Evolutionary conservation across 64 coral and sea anemone species (phyloP).

Genomic region (Acropora tenuis): DNA sequence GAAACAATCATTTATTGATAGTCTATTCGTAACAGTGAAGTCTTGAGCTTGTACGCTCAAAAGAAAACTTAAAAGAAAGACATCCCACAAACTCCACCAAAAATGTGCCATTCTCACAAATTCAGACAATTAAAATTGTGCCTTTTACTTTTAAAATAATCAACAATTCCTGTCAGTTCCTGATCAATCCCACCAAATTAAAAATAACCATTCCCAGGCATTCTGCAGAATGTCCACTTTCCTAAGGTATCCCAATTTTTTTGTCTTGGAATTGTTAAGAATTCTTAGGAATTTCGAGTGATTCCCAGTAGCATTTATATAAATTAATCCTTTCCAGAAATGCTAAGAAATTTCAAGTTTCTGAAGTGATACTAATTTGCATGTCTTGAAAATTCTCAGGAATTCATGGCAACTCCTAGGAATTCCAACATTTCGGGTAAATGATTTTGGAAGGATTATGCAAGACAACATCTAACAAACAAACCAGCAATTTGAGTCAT

Average conservation of each 20-base stretch:
- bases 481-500: background rate
- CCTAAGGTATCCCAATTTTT: background rate
- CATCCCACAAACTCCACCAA: background rate
- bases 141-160: background rate
- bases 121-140: background rate
- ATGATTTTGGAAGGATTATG: background rate
- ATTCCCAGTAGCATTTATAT: background rate
- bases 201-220: background rate
- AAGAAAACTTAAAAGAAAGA: background rate
- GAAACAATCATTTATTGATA: too few species aligned
- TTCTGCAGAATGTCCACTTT: background rate
- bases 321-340: background rate
- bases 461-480: background rate
- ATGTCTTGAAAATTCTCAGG: background rate
- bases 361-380: background rate
- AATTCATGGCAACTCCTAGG: background rate
- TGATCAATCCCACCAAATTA: background rate
- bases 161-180: background rate
- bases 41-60: background rate
- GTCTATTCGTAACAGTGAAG: too few species aligned
- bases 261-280: background rate
- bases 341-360: background rate
- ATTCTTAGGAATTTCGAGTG: background rate
- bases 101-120: background rate
- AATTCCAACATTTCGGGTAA: background rate